Conservation (phyloP, 2,113 vertebrate genomes). For the Colossoma macropomum region DNA sequence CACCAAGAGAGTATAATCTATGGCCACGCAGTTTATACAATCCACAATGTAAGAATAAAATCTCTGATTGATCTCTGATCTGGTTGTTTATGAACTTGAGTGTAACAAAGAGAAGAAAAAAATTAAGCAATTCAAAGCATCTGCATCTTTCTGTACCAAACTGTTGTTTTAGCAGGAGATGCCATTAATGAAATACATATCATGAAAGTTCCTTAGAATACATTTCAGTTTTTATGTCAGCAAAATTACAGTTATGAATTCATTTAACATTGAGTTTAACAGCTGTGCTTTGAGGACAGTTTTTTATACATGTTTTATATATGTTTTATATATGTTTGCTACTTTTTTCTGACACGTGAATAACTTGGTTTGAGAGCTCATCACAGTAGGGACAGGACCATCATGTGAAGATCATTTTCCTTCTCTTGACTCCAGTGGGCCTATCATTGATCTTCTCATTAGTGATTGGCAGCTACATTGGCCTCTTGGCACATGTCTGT, state of each 20-base stretch:
- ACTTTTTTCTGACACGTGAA: background rate
- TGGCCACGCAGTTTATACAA: background rate
- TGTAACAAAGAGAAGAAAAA: background rate
- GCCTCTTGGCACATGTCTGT: slow-evolving; percentile 28
- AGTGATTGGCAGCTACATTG: slow-evolving; percentile 28
- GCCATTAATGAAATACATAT: background rate
- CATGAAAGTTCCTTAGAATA: background rate
- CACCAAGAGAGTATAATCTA: too few species aligned
- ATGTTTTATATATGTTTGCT: too few species aligned
- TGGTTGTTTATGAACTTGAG: too few species aligned
- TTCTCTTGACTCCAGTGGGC: slow-evolving; percentile 17
- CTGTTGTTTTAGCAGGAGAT: background rate
- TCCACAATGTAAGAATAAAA: background rate
- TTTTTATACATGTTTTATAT: too few species aligned
- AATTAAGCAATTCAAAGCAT: background rate
- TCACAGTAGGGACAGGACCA: background rate
- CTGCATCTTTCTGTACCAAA: background rate
- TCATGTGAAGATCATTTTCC: background rate
- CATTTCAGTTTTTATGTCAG: background rate
- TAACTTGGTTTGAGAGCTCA: background rate
- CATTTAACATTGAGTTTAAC: too few species aligned
- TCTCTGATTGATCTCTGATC: too few species aligned
- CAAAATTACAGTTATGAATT: background rate
- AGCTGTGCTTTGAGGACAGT: too few species aligned
- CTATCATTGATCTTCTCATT: slow-evolving; percentile 43